Evolutionary conservation across 2,113 vertebrate species (phyloP), one percentile per base, ranked within the genome.

Genomic region (Calidris pugnax): DNA sequence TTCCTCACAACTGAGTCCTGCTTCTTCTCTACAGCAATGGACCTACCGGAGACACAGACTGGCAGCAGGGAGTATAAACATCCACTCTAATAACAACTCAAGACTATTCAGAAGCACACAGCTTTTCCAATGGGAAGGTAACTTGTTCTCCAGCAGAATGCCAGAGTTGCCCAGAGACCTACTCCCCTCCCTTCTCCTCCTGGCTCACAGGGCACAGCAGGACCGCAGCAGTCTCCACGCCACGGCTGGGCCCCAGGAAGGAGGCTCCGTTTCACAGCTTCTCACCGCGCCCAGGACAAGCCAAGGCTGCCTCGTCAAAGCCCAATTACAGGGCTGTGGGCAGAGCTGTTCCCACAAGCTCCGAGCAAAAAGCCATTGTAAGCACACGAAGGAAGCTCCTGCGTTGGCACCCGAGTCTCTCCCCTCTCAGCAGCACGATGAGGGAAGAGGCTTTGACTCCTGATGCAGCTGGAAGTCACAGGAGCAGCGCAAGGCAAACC

Each of bases 321-420:
- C 73, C 45, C 81, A 85, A 62, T 66, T 43, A 91, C 93, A 94
- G 85, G 59, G 72, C 72, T 87, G 88, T 17, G 85, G 90, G 85
- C 85, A 95, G 85, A 89, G 78, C 63, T 72, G 62, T 7, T 89
- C 74, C 94, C 96, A 92, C 77, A 64, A 39, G 56, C 71, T 60
- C 78, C 18, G 28, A 89, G 89, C 62, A 76, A 37, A 69, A 73
- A 71, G 60, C 72, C 0, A 0, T 4, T 43, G 53, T 35, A 66
- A 82, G 33, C 80, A 68, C 64, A n/a, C 0, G 0, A 66, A 76
- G n/a, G 51, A 66, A 85, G 63, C 51, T 83, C 55, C 64, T 28
- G 22, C 6, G 3, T 0, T 24, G 76, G 59, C n/a, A 88, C 9
- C 19, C 1, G 1, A 51, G 55, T 1, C 55, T 43, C 57, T 32